These are phyloP conservation scores for Columba janthina DNA, from an alignment of 2,113 vertebrate genomes.

Conservation along the genomic window DNA sequence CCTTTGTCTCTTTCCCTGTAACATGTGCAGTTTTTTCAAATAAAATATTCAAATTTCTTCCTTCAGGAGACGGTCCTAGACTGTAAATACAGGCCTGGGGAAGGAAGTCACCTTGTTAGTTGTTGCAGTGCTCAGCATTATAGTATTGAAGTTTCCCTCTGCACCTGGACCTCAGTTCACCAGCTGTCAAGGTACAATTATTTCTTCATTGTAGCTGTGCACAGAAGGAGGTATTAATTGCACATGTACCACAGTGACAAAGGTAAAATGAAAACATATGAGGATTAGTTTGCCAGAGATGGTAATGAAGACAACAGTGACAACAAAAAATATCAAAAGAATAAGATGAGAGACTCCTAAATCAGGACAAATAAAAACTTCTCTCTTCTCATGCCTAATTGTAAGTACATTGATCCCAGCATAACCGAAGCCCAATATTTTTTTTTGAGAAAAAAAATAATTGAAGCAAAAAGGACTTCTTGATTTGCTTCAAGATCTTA, in stretches of 20 bases:
- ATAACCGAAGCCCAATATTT: background rate
- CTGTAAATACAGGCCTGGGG: background rate
- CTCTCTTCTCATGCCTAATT: background rate
- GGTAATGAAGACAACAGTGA: background rate
- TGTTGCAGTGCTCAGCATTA: background rate
- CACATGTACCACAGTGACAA: background rate
- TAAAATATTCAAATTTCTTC: background rate
- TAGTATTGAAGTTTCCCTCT: background rate
- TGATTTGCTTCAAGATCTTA: conserved; percentile 15
- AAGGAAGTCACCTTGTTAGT: background rate
- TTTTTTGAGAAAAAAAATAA: background rate
- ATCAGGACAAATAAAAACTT: background rate
- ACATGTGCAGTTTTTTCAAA: background rate
- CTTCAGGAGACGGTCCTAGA: background rate
- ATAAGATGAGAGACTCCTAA: background rate
- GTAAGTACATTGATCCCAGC: background rate
- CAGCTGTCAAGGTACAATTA: background rate
- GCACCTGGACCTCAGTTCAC: background rate
- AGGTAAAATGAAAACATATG: background rate
- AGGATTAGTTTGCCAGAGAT: background rate
- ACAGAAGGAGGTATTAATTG: background rate
- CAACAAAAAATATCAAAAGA: background rate
- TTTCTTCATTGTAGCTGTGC: background rate
- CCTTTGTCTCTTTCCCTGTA: background rate
- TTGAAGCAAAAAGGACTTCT: background rate